phyloP scores from a whole-genome alignment of 2,797 vertebrate species.

The Melanogrammus aeglefinus region DNA sequence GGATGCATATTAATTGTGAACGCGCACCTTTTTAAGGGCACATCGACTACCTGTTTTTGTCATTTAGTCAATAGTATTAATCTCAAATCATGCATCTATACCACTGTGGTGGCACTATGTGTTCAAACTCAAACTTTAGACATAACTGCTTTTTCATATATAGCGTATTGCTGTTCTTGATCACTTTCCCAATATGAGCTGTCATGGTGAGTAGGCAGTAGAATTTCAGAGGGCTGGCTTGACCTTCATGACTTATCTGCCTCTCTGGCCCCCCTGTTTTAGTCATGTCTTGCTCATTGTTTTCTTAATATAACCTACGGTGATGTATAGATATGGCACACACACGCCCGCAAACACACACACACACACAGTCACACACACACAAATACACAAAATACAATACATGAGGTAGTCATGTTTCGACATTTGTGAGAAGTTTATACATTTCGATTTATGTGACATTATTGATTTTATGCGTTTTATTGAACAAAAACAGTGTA shows the following conservation, averaged over 20 bases:
- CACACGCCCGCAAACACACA: not conserved
- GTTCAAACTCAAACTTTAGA: not conserved
- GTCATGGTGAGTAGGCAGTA: conserved; percentile 4
- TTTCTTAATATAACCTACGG: conserved; percentile 8
- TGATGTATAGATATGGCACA: not conserved
- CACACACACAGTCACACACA: no score
- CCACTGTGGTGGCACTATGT: not conserved
- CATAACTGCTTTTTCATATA: not conserved
- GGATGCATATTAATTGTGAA: not conserved
- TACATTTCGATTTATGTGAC: not conserved
- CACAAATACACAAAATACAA: not conserved
- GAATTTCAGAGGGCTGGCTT: conserved; percentile 6
- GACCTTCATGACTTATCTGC: conserved; percentile 1
- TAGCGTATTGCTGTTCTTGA: not conserved
- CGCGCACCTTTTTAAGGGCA: not conserved
- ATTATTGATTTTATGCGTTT: not conserved
- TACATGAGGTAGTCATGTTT: not conserved
- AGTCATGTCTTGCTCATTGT: conserved; percentile 1
- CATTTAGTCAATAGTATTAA: not conserved
- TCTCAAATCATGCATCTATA: not conserved
- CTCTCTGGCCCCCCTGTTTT: no score
- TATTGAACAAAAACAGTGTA: not conserved
- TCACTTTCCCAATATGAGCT: conserved; percentile 2
- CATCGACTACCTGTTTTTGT: not conserved
- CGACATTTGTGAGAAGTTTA: not conserved